Evolutionary conservation across 2,888 invertebrate species (phyloP), one percentile per base, ranked within the genome.

Genomic region (Coecobrya sp.): DNA sequence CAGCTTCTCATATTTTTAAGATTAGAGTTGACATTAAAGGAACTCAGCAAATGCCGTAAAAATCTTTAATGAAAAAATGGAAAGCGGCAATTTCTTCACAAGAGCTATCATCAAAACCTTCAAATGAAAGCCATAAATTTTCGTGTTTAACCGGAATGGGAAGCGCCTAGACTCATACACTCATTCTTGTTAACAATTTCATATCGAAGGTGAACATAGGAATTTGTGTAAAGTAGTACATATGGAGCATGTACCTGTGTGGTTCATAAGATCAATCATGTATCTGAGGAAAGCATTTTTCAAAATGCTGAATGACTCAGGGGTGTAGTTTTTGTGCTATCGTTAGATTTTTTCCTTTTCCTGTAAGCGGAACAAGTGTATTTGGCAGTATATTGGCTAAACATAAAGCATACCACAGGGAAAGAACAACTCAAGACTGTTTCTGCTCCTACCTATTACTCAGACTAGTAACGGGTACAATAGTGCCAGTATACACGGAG

Each of bases 111-210:
- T 79, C 79, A 79, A 49, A 76, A 79, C 52, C 79, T 52, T 79
- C 79, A 79, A 79, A 79, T 79, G 79, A 79, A 79, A 79, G 52
- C 52, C 79, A 79, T 79, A 79, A 79, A 79, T 79, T 79, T n/a
- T n/a, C 8, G 7, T 52, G 27, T 79, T 79, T 79, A 79, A 49
- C 52, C 16, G 49, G 79, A 79, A 79, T 79, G 79, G 49, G 27
- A 79, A 79, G 27, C 16, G 49, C 79, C 16, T n/a, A 52, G 4
- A 45, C 76, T 25, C 49, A 45, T 13, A 52, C n/a, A 45, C 76
- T 25, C 49, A 45, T 13, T 7, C n/a, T 19, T 25, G 42, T 19
- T 25, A 27, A 16, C 25, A 10, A 62, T 22, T 22, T 7, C 11
- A 68, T 59, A 8, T 42, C 4, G 42, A 42, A 42, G 25, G 16